Base-by-base conservation (phyloP, 2,797 vertebrate genomes). In the Trematomus bernacchii region DNA sequence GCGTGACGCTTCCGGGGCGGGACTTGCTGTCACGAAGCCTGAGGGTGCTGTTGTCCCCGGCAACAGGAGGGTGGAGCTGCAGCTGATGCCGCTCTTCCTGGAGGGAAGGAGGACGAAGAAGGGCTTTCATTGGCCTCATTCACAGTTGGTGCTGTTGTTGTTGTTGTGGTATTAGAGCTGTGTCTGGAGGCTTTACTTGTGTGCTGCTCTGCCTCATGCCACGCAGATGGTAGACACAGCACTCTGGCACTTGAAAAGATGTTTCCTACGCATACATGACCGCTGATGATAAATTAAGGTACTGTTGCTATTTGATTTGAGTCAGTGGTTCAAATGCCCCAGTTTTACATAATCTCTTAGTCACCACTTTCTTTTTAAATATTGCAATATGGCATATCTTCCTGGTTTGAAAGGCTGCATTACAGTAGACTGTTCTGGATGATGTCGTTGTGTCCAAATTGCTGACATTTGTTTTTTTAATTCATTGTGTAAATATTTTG, bases 1-100 rank as follows among this genome's bases (percentile, higher is more conserved):
- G 95, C 70, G 96, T 97, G 86, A 96, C 66, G 47, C 91, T 97
- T 74, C 94, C 95, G 0, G 93, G 92, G 78, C 94, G 96, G 76
- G 96, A 95, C 80, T 95, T 96, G 92, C 95, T 95, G 81, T 97
- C 97, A 84, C 95, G 96, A 70, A 89, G 95, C 76, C 96, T 93
- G 81, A 95, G 96, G 86, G 95, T 94, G 73, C 95, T 92, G 87
- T 94, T 94, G 83, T 97, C 91, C 51, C 90, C 82, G 21, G 89
- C 85, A 64, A 92, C 90, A 65, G 95, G 89, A 70, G 96, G 93
- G 48, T 97, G 94, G 47, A 94, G 95, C 83, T 97, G 97, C 90
- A 95, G 90, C 94, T 96, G 92, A 92, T 95, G 95, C 69, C 96
- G 94, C 91, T 97, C 97, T 79, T 98, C 97, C 97, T 99, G 84